A percentile compares a stretch with the other conserved stretches of the same genome.
phyloP scores from a whole-genome alignment of 2,888 invertebrate species.

The Synanthedon andrenaeformis region DNA sequence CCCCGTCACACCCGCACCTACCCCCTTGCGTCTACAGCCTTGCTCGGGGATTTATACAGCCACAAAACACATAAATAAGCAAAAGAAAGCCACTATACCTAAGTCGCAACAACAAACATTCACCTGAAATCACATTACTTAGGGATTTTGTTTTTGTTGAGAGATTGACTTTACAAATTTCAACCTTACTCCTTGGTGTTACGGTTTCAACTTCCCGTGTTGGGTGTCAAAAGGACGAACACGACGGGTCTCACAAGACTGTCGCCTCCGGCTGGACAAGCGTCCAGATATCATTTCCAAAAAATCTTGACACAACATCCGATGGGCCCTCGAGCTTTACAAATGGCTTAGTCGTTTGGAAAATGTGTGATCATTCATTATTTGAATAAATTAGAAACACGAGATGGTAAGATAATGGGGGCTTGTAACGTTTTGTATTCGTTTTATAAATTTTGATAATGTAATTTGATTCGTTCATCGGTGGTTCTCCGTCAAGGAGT shows the following conservation, averaged over 20 bases:
- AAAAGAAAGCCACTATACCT: neutral
- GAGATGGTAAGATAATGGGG: slow-evolving; percentile 14
- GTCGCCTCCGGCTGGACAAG: slow-evolving; percentile 27
- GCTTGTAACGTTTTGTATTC: neutral
- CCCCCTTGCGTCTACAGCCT: slow-evolving; percentile 5
- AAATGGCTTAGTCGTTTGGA: slow-evolving; percentile 20
- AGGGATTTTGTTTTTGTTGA: slow-evolving; percentile 1
- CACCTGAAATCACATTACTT: neutral
- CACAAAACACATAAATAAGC: neutral
- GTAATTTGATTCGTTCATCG: neutral
- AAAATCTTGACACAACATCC: slow-evolving; percentile 30
- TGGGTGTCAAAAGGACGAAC: slow-evolving; percentile 6
- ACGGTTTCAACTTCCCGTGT: no score
- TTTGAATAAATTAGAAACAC: slow-evolving; percentile 25
- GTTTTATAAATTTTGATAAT: slow-evolving; percentile 1
- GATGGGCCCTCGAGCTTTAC: slow-evolving; percentile 21
- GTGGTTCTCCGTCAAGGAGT: no score
- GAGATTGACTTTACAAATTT: no score
- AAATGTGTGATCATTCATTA: slow-evolving; percentile 15
- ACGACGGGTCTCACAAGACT: slow-evolving; percentile 15
- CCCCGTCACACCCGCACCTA: slow-evolving; percentile 19
- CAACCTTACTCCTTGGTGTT: no score
- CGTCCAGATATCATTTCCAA: slow-evolving; percentile 26
- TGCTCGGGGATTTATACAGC: slow-evolving; percentile 1
- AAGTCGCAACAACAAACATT: neutral